These are phyloP conservation scores for Magallana gigas DNA, from an alignment of 1,140 invertebrate species.

Conservation along the genomic window DNA sequence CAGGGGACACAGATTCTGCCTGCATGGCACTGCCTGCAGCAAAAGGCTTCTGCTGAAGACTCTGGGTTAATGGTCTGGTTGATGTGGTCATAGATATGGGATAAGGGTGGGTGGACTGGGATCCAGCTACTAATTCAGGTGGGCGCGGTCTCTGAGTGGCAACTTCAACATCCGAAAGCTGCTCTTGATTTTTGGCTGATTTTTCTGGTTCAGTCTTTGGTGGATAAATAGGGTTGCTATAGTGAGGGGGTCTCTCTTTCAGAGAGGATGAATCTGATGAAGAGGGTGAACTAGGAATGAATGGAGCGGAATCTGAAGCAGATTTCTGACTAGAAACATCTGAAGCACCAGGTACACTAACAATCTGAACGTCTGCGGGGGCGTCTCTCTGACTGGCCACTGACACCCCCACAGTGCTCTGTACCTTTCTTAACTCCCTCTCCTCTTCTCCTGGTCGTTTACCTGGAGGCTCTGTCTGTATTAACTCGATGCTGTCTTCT, in stretches of 20 bases:
- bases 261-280: constrained; percentile 44
- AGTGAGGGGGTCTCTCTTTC: constrained; percentile 17
- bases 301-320: neutral
- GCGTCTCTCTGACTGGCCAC: constrained; percentile 48
- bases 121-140: constrained; percentile 3
- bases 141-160: constrained; percentile 5
- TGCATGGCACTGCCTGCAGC: constrained; percentile 50
- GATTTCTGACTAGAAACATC: constrained; percentile 7
- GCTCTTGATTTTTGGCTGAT: neutral
- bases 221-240: neutral
- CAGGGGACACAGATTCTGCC: constrained; percentile 28
- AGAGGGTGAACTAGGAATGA: constrained; percentile 34
- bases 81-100: constrained; percentile 41
- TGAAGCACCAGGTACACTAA: constrained; percentile 37
- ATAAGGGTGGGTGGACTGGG: constrained; percentile 25
- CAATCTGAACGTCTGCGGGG: constrained; percentile 41
- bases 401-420: constrained; percentile 31
- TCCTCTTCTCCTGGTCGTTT: constrained; percentile 40
- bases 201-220: constrained; percentile 1
- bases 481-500: constrained; percentile 46
- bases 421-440: constrained; percentile 24
- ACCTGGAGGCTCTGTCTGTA: constrained; percentile 49
- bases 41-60: constrained; percentile 38
- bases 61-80: neutral
- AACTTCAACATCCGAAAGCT: neutral